Evolutionary conservation across 2,888 invertebrate genomes (phyloP), one percentile per base, ranked within the genome.

Genomic region (Liposcelis brunnea): DNA sequence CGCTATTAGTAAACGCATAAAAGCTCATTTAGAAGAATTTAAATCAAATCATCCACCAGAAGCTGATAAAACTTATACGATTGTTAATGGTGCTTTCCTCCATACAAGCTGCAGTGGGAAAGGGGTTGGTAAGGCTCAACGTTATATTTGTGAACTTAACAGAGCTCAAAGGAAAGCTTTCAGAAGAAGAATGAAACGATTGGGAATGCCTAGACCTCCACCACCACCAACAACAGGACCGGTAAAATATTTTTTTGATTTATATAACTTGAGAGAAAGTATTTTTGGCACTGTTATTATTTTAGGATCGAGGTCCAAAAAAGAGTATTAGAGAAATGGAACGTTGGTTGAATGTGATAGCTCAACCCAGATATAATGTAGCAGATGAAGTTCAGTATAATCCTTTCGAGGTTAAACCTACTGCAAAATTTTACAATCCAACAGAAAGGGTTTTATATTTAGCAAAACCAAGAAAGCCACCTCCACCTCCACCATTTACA

Each of bases 1-100:
- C 16, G 40, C 40, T 6, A 16, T n/a, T 7, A 40, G 16, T 40
- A 40, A n/a, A n/a, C 6, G 16, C 4, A 16, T 14, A 8, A 16
- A 40, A 21, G 19, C 10, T 10, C 35, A 15, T 4, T 15, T 7
- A 4, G 35, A 35, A 6, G 10, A 4, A 7, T 35, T 15, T 35
- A 35, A 35, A 35, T 14, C 35, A 16, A 35, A 35, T 16, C 19
- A 40, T 40, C 40, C 40, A 6, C 40, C 40, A 7, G 18, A 40
- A 18, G 40, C 12, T 3, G 19, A 19, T n/a, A 40, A 14, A n/a
- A 40, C 12, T 6, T n/a, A 40, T n/a, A n/a, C 6, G 7, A 14
- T 40, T n/a, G 16, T 40, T 5, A n/a, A n/a, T 7, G 40, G 40
- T 6, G 40, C 19, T 5, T 5, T 21, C 21, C 6, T 40, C 16